Percentiles rank a stretch among this genome's conserved stretches.
Conservation (phyloP, 2,797 vertebrate genomes). For the Triplophysa bombifrons region DNA sequence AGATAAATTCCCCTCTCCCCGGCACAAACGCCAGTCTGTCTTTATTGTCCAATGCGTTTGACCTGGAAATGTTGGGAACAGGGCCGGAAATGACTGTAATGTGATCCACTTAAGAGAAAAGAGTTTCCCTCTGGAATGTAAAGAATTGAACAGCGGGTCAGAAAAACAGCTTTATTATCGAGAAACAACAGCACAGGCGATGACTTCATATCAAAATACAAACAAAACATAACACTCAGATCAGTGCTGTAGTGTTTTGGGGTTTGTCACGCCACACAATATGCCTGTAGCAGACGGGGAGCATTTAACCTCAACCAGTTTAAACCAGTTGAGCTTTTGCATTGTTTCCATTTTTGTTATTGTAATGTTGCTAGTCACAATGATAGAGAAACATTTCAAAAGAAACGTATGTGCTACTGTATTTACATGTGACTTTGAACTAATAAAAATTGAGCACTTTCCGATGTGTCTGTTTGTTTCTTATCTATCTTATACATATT, state of each 20-base stretch:
- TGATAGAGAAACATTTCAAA: no score
- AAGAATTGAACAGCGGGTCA: conserved; percentile 31
- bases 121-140: conserved; percentile 22
- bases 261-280: background rate
- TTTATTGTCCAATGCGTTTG: conserved; percentile 44
- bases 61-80: conserved; percentile 43
- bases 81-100: conserved; percentile 26
- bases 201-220: conserved; percentile 38
- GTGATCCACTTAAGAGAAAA: conserved; percentile 30
- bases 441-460: no score
- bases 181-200: conserved; percentile 6
- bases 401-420: no score
- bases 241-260: background rate
- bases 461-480: no score
- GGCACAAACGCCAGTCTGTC: background rate
- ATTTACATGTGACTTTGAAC: no score
- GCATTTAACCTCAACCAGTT: conserved; percentile 2
- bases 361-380: no score
- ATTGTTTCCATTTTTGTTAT: background rate
- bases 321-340: conserved; percentile 1
- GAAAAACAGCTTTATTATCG: conserved; percentile 43
- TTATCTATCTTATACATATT: no score
- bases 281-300: background rate
- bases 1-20: background rate
- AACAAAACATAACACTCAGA: conserved; percentile 21